phyloP scores from a whole-genome alignment of 2,888 invertebrate species.

The Noctua janthe region DNA sequence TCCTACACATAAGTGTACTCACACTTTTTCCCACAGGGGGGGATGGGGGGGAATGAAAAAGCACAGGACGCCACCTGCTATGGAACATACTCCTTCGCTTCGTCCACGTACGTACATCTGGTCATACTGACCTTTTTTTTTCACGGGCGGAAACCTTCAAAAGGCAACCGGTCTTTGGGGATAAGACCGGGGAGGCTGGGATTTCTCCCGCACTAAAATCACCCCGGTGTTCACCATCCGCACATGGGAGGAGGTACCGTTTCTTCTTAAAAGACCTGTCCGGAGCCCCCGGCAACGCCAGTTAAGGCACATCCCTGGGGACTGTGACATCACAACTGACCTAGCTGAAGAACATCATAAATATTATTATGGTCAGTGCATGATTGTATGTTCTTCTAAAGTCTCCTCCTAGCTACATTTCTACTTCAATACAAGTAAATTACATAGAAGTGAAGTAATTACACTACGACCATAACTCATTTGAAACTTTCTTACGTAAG shows the following conservation, averaged over 20 bases:
- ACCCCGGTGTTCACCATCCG: no score
- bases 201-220: no score
- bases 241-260: no score
- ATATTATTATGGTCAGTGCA: not conserved
- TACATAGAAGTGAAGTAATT: conserved; percentile 25
- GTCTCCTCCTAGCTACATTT: not conserved
- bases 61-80: not conserved
- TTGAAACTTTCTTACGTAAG: conserved; percentile 37
- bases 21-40: not conserved
- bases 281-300: no score
- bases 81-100: not conserved
- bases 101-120: not conserved
- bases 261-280: no score
- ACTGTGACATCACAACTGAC: not conserved
- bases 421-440: conserved; percentile 5
- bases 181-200: no score
- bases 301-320: no score
- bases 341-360: not conserved
- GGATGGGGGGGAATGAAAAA: no score
- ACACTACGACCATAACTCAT: conserved; percentile 37
- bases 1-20: not conserved
- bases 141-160: no score
- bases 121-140: no score
- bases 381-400: not conserved
- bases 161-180: no score